These are phyloP conservation scores for Tretioscincus oriximinensis DNA, from an alignment of 2,113 vertebrate genomes.

Conservation along the genomic window DNA sequence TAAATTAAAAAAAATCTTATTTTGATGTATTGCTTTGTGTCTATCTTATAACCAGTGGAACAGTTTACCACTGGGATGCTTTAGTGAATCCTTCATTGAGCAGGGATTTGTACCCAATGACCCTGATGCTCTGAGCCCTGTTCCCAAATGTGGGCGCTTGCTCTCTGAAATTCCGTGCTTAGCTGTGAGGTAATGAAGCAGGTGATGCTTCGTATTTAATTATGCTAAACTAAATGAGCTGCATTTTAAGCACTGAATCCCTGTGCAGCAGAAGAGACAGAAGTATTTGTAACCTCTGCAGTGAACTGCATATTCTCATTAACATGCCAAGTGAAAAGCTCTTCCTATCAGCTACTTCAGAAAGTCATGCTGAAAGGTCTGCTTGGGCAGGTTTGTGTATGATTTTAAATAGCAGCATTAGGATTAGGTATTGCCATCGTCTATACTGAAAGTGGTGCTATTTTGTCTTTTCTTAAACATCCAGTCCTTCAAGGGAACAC, in stretches of 20 bases:
- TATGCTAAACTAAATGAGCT: conserved; percentile 4
- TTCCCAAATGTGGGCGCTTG: neutral
- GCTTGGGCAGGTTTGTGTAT: neutral
- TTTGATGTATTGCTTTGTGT: too few species aligned
- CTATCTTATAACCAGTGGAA: too few species aligned
- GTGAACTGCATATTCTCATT: neutral
- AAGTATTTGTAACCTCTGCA: conserved; percentile 19
- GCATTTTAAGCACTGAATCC: conserved; percentile 15
- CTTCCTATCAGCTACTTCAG: neutral
- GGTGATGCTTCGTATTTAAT: neutral
- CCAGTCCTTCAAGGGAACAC: too few species aligned
- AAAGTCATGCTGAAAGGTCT: neutral
- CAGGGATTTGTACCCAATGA: too few species aligned
- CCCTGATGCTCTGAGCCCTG: neutral
- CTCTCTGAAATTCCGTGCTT: neutral
- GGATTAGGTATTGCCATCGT: neutral
- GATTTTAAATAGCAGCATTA: accelerated
- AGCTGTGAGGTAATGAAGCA: neutral
- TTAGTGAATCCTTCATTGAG: neutral
- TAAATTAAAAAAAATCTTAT: too few species aligned
- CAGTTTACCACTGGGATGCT: too few species aligned
- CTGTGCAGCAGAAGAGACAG: conserved; percentile 19
- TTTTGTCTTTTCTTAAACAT: too few species aligned
- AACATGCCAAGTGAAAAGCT: conserved; percentile 30
- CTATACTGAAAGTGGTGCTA: too few species aligned